Conservation (phyloP, 2,113 vertebrate genomes). For the Garra rufa region DNA sequence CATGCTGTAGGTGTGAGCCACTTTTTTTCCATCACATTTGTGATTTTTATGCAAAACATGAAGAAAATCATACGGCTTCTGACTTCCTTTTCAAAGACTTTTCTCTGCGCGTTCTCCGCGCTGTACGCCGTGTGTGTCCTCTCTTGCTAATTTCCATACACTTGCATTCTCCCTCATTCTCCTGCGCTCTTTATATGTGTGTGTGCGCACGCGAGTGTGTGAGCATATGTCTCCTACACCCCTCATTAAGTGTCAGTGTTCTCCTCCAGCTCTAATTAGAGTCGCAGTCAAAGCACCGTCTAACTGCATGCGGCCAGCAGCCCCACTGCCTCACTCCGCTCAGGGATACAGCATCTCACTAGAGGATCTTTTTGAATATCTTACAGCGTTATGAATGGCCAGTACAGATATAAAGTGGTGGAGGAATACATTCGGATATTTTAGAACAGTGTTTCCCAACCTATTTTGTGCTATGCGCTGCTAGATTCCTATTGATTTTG, state of each 20-base stretch:
- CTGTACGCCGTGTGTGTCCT: neutral
- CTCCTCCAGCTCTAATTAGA: slow-evolving; percentile 44
- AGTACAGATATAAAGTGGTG: neutral
- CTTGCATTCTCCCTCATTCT: slow-evolving; percentile 16
- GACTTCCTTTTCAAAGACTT: slow-evolving; percentile 1
- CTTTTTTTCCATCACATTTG: neutral
- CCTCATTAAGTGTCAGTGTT: slow-evolving; percentile 51
- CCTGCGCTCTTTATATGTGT: neutral
- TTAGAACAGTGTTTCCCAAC: neutral
- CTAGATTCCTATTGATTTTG: neutral
- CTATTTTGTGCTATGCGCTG: neutral
- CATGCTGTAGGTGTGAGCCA: neutral
- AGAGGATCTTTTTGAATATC: slow-evolving; percentile 10
- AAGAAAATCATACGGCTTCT: neutral
- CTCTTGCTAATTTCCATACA: slow-evolving; percentile 28
- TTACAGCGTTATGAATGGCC: neutral
- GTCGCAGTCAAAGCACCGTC: slow-evolving; percentile 35
- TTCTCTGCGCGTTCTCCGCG: neutral
- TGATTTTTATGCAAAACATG: slow-evolving; percentile 11
- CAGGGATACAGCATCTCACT: neutral
- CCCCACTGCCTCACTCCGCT: neutral
- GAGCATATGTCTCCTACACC: slow-evolving; percentile 49
- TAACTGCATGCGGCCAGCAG: slow-evolving; percentile 21
- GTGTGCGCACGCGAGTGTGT: neutral
- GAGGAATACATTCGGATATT: neutral